A percentile compares a stretch with the other conserved stretches of the same genome.
phyloP scores from a whole-genome alignment of 2,797 vertebrate species.

The Oreortyx pictus region DNA sequence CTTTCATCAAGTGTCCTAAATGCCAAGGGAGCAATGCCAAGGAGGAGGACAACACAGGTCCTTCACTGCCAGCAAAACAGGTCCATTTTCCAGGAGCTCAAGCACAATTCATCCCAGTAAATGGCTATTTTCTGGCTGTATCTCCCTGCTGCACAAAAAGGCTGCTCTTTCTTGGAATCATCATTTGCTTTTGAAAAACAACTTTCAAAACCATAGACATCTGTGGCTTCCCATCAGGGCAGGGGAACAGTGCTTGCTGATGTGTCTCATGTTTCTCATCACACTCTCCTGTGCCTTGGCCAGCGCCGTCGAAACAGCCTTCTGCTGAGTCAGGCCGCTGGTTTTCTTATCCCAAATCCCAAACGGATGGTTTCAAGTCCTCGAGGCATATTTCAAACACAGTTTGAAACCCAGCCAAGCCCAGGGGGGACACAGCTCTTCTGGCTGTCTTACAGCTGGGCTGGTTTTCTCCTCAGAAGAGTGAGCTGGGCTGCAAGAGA shows the following conservation, averaged over 20 bases:
- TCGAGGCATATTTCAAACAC: slow-evolving; percentile 42
- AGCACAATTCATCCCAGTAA: not conserved
- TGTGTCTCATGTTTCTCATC: not conserved
- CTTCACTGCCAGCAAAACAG: not conserved
- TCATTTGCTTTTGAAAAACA: not conserved
- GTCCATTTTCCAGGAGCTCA: not conserved
- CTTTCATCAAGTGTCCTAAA: not conserved
- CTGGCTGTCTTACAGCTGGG: not conserved
- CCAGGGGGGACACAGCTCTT: not conserved
- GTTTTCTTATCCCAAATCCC: slow-evolving; percentile 52
- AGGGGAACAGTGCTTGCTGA: not conserved
- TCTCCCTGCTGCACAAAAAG: not conserved
- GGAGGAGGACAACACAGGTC: accelerated
- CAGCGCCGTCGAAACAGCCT: not conserved
- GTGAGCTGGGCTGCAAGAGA: not conserved
- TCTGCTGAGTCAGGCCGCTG: slow-evolving; percentile 39
- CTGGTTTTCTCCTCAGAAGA: not conserved
- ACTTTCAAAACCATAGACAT: not conserved
- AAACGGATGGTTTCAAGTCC: not conserved
- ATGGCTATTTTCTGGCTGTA: not conserved
- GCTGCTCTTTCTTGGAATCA: not conserved
- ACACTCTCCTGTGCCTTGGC: not conserved
- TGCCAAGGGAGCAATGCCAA: accelerated
- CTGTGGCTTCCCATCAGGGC: not conserved
- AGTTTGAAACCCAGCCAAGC: slow-evolving; percentile 37